Percentiles rank a stretch among this genome's conserved stretches.
Evolutionary conservation across 2,888 invertebrate genomes (phyloP).

Genomic region (Rhaphigaster nebulosa): DNA sequence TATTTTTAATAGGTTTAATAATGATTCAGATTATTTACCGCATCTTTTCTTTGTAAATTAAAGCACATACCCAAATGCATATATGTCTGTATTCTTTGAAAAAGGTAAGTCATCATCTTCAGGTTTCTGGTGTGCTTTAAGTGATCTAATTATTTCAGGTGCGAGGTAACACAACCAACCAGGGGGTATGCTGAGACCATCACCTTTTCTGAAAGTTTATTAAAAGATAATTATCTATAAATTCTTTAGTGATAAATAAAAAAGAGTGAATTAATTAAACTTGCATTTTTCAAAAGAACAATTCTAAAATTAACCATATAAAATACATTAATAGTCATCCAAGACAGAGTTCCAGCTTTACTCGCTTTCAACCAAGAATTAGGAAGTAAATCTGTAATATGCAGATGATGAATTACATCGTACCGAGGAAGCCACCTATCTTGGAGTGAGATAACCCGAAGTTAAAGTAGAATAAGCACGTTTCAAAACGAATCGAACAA

Average conservation of each 20-base stretch:
- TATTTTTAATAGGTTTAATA: too few species aligned
- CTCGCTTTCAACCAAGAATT: too few species aligned
- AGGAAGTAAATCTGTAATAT: too few species aligned
- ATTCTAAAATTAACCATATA: not conserved
- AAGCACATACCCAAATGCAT: conserved; percentile 90
- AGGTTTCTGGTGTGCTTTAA: conserved; percentile 81
- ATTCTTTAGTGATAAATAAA: not conserved
- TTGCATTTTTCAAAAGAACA: not conserved
- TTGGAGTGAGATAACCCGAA: too few species aligned
- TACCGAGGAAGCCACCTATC: too few species aligned
- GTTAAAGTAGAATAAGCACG: too few species aligned
- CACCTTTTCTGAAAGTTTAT: conserved; percentile 72
- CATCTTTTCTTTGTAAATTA: not conserved
- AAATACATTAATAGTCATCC: too few species aligned
- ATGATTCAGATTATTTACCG: too few species aligned
- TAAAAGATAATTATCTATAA: not conserved
- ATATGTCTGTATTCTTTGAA: conserved; percentile 93
- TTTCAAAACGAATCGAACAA: too few species aligned
- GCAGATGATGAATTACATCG: too few species aligned
- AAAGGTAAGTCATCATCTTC: conserved; percentile 93
- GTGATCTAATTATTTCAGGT: conserved; percentile 92
- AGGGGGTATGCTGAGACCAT: conserved; percentile 91
- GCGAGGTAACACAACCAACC: conserved; percentile 99
- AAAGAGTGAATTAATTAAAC: not conserved
- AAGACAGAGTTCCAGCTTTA: too few species aligned